phyloP scores from a whole-genome alignment of 2,113 vertebrate species.

The Entomyzon cyanotis region DNA sequence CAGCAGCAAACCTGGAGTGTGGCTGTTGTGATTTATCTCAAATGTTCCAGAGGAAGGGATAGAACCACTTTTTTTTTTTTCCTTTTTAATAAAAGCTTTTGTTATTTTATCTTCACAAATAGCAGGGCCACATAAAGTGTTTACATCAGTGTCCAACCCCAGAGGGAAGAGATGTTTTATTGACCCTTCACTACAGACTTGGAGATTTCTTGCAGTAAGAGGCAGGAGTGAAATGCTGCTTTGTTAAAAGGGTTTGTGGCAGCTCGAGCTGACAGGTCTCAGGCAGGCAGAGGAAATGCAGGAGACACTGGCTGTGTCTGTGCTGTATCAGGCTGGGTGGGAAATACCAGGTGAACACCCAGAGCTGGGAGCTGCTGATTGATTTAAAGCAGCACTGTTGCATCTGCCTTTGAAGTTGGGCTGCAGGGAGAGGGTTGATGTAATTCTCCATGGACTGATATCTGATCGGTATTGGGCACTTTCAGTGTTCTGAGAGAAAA shows the following conservation, averaged over 20 bases:
- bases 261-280: not conserved
- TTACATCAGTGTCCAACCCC: accelerated
- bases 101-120: not conserved
- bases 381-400: not conserved
- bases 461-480: not conserved
- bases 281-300: not conserved
- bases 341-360: not conserved
- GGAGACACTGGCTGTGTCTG: not conserved
- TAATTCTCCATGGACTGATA: not conserved
- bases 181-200: accelerated
- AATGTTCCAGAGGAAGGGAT: not conserved
- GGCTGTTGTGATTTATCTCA: not conserved
- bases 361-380: not conserved
- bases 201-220: not conserved
- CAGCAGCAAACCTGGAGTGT: not conserved
- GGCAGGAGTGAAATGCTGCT: not conserved
- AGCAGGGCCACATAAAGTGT: not conserved
- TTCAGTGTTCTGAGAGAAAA: not conserved
- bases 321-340: accelerated
- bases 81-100: not conserved
- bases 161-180: not conserved
- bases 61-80: not conserved
- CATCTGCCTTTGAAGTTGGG: not conserved
- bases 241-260: not conserved
- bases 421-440: not conserved